phyloP scores from a whole-genome alignment of 2,113 vertebrate species.

The Sakesphorus luctuosus region DNA sequence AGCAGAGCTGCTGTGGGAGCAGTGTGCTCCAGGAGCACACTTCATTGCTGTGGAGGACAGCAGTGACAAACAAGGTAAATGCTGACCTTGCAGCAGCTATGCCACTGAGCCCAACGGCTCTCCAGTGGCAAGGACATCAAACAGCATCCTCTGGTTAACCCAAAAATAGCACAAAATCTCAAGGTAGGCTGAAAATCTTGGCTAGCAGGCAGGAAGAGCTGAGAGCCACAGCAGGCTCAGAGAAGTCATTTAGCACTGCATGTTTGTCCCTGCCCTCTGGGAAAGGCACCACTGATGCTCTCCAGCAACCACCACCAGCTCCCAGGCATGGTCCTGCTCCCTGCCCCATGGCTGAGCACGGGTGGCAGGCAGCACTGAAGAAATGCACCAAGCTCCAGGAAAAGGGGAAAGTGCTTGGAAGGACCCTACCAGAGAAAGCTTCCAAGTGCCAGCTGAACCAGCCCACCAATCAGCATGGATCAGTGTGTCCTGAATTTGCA shows the following conservation, averaged over 20 bases:
- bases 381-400: neutral
- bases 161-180: neutral
- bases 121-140: neutral
- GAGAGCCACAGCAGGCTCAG: neutral
- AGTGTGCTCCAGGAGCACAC: neutral
- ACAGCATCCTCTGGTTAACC: fast-evolving
- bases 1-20: fast-evolving
- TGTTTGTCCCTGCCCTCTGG: neutral
- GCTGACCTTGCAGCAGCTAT: neutral
- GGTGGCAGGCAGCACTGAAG: neutral
- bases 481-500: fast-evolving
- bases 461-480: neutral
- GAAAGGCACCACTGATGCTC: neutral
- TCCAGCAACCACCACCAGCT: neutral
- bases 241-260: neutral
- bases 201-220: neutral
- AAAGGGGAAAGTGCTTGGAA: neutral
- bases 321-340: fast-evolving
- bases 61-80: neutral
- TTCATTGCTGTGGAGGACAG: fast-evolving
- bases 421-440: neutral
- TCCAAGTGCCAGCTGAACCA: neutral
- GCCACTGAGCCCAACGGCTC: neutral
- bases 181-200: neutral
- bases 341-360: fast-evolving